These are phyloP conservation scores for Dipus sagitta DNA, from an alignment of 2,797 vertebrate species.

Conservation along the genomic window DNA sequence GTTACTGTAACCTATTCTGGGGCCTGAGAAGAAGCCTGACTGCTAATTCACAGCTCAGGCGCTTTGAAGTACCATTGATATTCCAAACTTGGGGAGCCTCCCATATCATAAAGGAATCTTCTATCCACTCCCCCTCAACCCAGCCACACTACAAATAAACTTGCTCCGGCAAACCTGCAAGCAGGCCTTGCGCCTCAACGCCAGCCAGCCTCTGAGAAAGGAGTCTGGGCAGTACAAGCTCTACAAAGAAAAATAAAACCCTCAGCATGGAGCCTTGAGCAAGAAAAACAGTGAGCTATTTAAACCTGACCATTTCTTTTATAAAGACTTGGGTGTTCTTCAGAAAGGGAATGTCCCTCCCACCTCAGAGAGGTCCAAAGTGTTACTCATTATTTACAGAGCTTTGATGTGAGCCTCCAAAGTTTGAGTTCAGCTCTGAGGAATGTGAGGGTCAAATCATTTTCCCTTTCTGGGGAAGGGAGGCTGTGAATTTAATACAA, in stretches of 20 bases:
- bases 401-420: conserved; percentile 92
- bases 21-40: conserved; percentile 75
- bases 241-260: conserved; percentile 95
- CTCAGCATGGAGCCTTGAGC: conserved; percentile 90
- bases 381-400: conserved; percentile 93
- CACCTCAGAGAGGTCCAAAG: conserved; percentile 90
- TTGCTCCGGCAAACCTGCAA: conserved; percentile 84
- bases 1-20: conserved; percentile 69
- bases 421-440: conserved; percentile 89
- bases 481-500: conserved; percentile 86
- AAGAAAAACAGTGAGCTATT: conserved; percentile 92
- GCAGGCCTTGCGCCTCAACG: conserved; percentile 83
- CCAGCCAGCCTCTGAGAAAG: conserved; percentile 89
- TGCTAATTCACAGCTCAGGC: conserved; percentile 82
- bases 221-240: conserved; percentile 87
- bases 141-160: conserved; percentile 90
- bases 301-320: conserved; percentile 92
- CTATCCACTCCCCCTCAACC: conserved; percentile 75
- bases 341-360: conserved; percentile 86
- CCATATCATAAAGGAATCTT: conserved; percentile 85
- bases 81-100: conserved; percentile 85
- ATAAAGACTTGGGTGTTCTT: conserved; percentile 92
- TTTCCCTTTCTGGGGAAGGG: conserved; percentile 87
- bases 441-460: conserved; percentile 89
- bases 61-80: conserved; percentile 90